Conservation (phyloP, 2,113 vertebrate genomes). For the Hemichromis elongatus region DNA sequence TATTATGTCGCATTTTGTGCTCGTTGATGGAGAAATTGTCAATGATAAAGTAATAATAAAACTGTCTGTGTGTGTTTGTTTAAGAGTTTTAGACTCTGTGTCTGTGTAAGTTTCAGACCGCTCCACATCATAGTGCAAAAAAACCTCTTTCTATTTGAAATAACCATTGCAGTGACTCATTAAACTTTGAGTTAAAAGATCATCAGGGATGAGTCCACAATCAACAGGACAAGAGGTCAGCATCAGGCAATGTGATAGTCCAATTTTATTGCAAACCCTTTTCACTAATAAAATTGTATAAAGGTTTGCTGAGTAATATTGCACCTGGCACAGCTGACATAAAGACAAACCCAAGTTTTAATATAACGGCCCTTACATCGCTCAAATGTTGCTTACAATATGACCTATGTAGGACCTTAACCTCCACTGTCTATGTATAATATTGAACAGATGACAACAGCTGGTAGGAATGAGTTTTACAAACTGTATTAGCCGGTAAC, state of each 20-base stretch:
- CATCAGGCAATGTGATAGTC: too few species aligned
- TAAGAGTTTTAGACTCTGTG: background rate
- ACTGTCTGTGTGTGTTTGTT: background rate
- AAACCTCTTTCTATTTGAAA: background rate
- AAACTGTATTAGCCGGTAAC: background rate
- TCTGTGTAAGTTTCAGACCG: background rate
- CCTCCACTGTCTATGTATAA: background rate
- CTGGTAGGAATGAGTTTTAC: background rate
- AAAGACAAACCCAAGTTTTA: background rate
- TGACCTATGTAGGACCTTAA: background rate
- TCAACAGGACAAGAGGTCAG: background rate
- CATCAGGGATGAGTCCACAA: background rate
- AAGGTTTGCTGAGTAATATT: background rate
- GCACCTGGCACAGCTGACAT: background rate
- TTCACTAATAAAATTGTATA: background rate
- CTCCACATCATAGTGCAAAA: background rate
- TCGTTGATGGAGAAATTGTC: too few species aligned
- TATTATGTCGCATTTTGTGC: accelerated
- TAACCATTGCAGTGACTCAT: background rate
- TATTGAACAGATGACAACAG: background rate
- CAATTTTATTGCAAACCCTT: too few species aligned
- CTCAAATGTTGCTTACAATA: background rate
- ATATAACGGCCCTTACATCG: background rate
- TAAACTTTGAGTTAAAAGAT: background rate
- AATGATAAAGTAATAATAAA: background rate